Percentiles rank a stretch among this genome's conserved stretches.
phyloP scores from a whole-genome alignment of 2,888 invertebrate genomes.

The Nineta flava region DNA sequence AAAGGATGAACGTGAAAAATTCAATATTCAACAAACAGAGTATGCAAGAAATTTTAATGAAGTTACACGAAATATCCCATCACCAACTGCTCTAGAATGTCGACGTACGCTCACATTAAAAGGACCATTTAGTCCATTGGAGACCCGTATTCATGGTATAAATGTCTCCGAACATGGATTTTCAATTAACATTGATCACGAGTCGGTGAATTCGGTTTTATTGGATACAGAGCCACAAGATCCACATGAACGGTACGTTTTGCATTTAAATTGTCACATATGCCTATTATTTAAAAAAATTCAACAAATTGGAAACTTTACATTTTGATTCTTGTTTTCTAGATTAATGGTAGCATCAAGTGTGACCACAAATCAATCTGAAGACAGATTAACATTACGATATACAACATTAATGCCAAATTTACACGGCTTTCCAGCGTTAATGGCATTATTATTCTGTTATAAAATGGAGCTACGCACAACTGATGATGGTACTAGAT shows the following conservation, averaged over 20 bases:
- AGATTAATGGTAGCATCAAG: slow-evolving; percentile 48
- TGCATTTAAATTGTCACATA: too few species aligned
- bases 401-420: slow-evolving; percentile 86
- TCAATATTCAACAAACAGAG: slow-evolving; percentile 5
- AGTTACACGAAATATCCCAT: slow-evolving; percentile 23
- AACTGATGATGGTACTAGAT: slow-evolving; percentile 39
- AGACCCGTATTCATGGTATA: slow-evolving; percentile 49
- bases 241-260: slow-evolving; percentile 43
- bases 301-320: too few species aligned
- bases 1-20: slow-evolving; percentile 4
- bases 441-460: slow-evolving; percentile 67
- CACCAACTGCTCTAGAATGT: slow-evolving; percentile 26
- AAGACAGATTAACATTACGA: slow-evolving; percentile 40
- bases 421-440: slow-evolving; percentile 63
- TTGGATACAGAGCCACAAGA: slow-evolving; percentile 69
- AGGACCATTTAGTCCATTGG: slow-evolving; percentile 74
- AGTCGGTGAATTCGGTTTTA: slow-evolving; percentile 73
- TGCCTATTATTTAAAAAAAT: too few species aligned
- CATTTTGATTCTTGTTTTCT: too few species aligned
- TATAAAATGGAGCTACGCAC: slow-evolving; percentile 66
- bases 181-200: slow-evolving; percentile 47
- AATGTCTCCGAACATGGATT: slow-evolving; percentile 39
- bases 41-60: background rate
- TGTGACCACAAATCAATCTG: slow-evolving; percentile 31
- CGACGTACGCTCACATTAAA: slow-evolving; percentile 32